These are phyloP conservation scores for Heteromurus nitidus DNA, from an alignment of 2,888 invertebrate genomes.

Conservation along the genomic window DNA sequence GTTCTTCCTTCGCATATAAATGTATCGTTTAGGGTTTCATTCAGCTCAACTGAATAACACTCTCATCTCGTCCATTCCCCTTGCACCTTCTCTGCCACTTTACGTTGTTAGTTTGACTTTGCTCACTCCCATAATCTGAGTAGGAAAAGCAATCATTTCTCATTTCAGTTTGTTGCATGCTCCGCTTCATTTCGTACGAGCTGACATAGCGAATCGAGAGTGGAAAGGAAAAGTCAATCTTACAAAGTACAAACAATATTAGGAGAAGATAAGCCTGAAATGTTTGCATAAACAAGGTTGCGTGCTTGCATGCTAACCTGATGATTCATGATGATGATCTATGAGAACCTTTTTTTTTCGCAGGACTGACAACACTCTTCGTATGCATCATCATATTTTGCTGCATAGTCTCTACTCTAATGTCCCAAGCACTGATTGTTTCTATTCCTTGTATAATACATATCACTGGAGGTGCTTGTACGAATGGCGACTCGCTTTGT, in stretches of 20 bases:
- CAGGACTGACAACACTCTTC: background rate
- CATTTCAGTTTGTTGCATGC: background rate
- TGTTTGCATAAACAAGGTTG: slow-evolving; percentile 16
- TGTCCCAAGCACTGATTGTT: background rate
- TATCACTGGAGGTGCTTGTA: background rate
- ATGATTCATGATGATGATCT: background rate
- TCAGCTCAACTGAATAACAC: background rate
- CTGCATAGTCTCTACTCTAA: background rate
- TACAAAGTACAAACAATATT: background rate
- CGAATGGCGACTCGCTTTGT: background rate
- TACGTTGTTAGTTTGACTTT: background rate
- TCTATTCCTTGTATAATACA: background rate
- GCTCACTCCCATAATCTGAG: background rate
- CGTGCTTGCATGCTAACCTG: background rate
- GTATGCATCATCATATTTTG: background rate
- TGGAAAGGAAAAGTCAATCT: background rate
- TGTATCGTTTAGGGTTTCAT: too few species aligned
- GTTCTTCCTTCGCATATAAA: too few species aligned
- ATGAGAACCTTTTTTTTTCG: too few species aligned
- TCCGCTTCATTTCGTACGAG: background rate
- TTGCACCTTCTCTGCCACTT: background rate
- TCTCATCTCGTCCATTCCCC: background rate
- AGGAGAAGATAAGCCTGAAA: slow-evolving; percentile 5
- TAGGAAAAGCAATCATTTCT: background rate
- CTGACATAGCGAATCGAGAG: background rate